Evolutionary conservation across 2,797 vertebrate genomes (phyloP).

Genomic region (Gallinago nigripennis): DNA sequence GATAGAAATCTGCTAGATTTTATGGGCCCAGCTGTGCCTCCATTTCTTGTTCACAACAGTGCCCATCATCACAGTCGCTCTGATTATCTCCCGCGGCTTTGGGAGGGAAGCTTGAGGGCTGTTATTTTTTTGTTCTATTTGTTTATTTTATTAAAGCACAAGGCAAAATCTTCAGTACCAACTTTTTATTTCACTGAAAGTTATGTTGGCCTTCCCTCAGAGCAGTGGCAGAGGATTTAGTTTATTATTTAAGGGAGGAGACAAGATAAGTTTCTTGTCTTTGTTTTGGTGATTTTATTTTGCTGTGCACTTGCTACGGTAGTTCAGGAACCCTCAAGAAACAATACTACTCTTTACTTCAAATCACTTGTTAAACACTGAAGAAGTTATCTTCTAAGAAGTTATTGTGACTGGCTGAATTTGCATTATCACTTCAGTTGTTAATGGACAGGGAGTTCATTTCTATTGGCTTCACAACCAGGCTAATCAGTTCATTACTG

Average conservation of each 20-base stretch:
- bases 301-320: not conserved
- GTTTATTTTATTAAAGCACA: not conserved
- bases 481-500: slow-evolving; percentile 22
- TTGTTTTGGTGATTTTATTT: not conserved
- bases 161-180: not conserved
- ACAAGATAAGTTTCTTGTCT: not conserved
- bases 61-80: fast-evolving
- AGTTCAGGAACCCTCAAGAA: not conserved
- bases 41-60: not conserved
- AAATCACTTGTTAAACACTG: not conserved
- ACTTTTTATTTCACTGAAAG: not conserved
- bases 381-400: not conserved
- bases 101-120: not conserved
- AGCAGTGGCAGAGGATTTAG: fast-evolving
- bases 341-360: not conserved
- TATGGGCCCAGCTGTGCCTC: not conserved
- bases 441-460: not conserved
- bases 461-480: not conserved
- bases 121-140: no score
- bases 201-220: not conserved
- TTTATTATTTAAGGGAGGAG: not conserved
- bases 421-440: not conserved
- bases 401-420: not conserved
- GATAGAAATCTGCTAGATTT: not conserved
- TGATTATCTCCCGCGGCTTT: not conserved